phyloP scores from a whole-genome alignment of 2,113 vertebrate genomes.

The Oophaga pumilio region DNA sequence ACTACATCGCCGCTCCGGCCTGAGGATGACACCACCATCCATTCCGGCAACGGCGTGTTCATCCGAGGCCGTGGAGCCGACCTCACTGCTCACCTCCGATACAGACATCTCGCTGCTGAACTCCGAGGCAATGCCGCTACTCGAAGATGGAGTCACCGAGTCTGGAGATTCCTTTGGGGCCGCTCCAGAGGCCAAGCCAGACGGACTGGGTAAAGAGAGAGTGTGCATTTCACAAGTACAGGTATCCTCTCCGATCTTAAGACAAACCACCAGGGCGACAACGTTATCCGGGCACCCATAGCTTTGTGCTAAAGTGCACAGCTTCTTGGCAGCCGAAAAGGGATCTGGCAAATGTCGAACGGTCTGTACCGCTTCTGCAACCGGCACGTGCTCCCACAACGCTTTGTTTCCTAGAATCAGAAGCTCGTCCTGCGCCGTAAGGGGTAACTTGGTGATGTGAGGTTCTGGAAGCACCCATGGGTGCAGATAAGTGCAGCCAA shows the following conservation, averaged over 20 bases:
- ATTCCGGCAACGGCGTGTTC: conserved; percentile 79
- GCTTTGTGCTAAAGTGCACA: conserved; percentile 93
- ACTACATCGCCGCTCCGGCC: conserved; percentile 88
- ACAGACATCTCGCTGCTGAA: conserved; percentile 91
- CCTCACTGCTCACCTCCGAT: conserved; percentile 95
- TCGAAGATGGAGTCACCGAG: conserved; percentile 81
- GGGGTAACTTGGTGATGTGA: conserved; percentile 81
- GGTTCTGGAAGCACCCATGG: conserved; percentile 94
- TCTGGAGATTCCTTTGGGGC: conserved; percentile 71
- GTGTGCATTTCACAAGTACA: conserved; percentile 86
- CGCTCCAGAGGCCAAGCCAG: conserved; percentile 67
- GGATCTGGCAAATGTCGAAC: conserved; percentile 85
- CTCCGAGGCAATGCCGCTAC: conserved; percentile 88
- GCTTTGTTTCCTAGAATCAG: conserved; percentile 91
- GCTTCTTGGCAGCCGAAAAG: conserved; percentile 87
- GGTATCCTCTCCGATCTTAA: conserved; percentile 84
- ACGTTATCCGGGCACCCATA: conserved; percentile 95
- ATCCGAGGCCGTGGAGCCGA: conserved; percentile 92
- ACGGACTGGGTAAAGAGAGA: conserved; percentile 70
- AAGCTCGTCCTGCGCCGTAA: conserved; percentile 89
- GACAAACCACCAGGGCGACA: conserved; percentile 84
- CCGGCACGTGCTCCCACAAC: conserved; percentile 87
- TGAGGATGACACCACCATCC: conserved; percentile 67
- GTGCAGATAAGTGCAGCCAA: conserved; percentile 92
- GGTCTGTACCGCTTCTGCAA: conserved; percentile 82